These are phyloP conservation scores for Coryphaenoides rupestris DNA, from an alignment of 2,113 vertebrate species.

Conservation along the genomic window DNA sequence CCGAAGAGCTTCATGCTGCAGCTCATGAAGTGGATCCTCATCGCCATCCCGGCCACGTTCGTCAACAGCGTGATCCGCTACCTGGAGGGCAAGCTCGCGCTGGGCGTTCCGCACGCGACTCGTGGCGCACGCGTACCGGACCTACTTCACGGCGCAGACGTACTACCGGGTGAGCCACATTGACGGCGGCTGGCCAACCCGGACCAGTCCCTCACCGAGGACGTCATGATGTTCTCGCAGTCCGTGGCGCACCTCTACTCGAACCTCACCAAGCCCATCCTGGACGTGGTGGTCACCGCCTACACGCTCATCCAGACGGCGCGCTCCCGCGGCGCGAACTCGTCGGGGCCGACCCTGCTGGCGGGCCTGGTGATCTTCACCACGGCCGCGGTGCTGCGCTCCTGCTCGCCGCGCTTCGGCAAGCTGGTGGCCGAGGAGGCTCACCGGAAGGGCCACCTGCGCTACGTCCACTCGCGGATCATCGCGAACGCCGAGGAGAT, in stretches of 20 bases:
- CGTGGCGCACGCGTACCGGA: slow-evolving; percentile 87
- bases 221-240: slow-evolving; percentile 95
- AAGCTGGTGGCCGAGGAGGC: slow-evolving; percentile 96
- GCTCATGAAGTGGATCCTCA: slow-evolving; percentile 91
- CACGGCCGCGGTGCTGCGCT: slow-evolving; percentile 89
- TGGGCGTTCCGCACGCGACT: slow-evolving; percentile 94
- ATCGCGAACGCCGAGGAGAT: slow-evolving; percentile 98
- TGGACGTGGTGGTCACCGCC: slow-evolving; percentile 93
- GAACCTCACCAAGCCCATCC: slow-evolving; percentile 97
- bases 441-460: slow-evolving; percentile 89
- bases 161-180: slow-evolving; percentile 95
- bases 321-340: slow-evolving; percentile 85
- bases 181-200: slow-evolving; percentile 93
- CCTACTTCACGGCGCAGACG: slow-evolving; percentile 92
- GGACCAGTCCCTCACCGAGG: slow-evolving; percentile 96
- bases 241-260: slow-evolving; percentile 95
- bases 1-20: slow-evolving; percentile 84
- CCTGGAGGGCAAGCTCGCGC: slow-evolving; percentile 92
- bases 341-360: slow-evolving; percentile 84
- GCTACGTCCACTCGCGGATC: slow-evolving; percentile 94
- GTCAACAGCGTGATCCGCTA: slow-evolving; percentile 97
- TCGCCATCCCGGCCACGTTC: slow-evolving; percentile 95
- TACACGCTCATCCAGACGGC: slow-evolving; percentile 94
- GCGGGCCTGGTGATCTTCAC: slow-evolving; percentile 91
- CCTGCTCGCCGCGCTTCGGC: slow-evolving; percentile 93